Base-by-base conservation (phyloP, 2,113 vertebrate species). In the Neofelis nebulosa region DNA sequence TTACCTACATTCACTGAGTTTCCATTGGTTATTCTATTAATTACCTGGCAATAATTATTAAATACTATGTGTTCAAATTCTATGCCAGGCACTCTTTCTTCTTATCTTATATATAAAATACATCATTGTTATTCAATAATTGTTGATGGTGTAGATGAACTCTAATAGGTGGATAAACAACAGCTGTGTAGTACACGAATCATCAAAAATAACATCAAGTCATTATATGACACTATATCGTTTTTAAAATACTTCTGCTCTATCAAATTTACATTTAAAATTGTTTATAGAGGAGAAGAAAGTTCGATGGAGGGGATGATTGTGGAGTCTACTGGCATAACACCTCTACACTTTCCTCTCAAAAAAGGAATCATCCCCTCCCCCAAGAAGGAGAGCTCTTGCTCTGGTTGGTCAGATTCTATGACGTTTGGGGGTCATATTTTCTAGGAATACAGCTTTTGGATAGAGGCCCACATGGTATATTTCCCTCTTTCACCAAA, bases 1-100 rank as follows among this genome's bases (percentile, higher is more conserved):
- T 95, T 29, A 97, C 68, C 55, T 66, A 79, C 57, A 92, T n/a
- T 65, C n/a, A 48, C 19, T 61, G 84, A 92, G 81, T 95, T 94
- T 89, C 23, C 23, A 86, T 57, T 74, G 7, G 21, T 74, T 45
- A 45, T 45, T 45, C 45, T 8, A 45, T 45, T 45, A 45, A 45
- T 45, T 45, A 45, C 9, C 45, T 45, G 45, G 45, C 7, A 69
- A 33, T 78, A 41, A 45, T 76, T 91, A 61, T 78, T 76, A 78
- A 91, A 69, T 69, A 38, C 11, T 71, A 12, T 8, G 4, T 29
- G 25, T 52, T 52, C 76, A 88, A 38, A 29, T 79, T 78, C 61
- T 71, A 36, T 83, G 45, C 12, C 52, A 68, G 29, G 13, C 36
- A 23, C 12, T 52, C 12, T 94, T 85, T 90, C 36, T 84, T 93